A percentile compares a stretch with the other conserved stretches of the same genome.
phyloP scores from a whole-genome alignment of 2,888 invertebrate species.

The Frankliniella fusca region DNA sequence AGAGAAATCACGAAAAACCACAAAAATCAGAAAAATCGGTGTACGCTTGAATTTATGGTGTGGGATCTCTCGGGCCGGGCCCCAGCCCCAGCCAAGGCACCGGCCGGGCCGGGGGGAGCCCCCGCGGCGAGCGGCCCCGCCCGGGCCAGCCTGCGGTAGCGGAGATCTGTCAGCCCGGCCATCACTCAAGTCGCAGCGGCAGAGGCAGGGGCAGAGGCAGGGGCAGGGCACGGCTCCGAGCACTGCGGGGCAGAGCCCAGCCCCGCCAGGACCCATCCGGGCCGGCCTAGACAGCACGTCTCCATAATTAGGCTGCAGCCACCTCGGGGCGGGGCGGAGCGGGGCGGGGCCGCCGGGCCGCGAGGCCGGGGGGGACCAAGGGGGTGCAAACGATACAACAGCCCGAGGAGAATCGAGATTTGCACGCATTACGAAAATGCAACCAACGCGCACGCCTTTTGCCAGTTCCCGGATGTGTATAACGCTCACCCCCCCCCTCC shows the following conservation, averaged over 20 bases:
- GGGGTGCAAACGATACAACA: too few species aligned
- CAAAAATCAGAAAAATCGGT: too few species aligned
- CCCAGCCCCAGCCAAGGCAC: not conserved
- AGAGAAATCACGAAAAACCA: too few species aligned
- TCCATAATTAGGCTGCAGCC: not conserved
- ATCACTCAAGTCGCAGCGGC: not conserved
- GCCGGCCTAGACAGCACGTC: not conserved
- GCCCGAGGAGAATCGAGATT: too few species aligned
- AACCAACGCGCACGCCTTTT: too few species aligned
- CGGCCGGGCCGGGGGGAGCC: not conserved
- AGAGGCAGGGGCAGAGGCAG: not conserved
- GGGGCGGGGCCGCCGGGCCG: too few species aligned
- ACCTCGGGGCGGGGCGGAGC: too few species aligned
- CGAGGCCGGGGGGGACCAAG: not conserved
- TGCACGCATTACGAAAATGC: too few species aligned
- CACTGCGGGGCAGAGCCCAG: not conserved
- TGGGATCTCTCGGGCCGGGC: not conserved
- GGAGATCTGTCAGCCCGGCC: conserved; percentile 18
- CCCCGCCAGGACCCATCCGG: too few species aligned
- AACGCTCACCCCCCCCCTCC: too few species aligned
- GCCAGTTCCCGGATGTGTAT: too few species aligned
- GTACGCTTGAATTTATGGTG: too few species aligned
- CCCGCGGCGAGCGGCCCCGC: not conserved
- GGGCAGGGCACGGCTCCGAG: not conserved
- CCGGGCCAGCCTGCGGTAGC: conserved; percentile 1